A percentile compares a stretch with the other conserved stretches of the same genome.
Evolutionary conservation across 2,113 vertebrate genomes (phyloP).

Genomic region (Todiramphus saurophagus): DNA sequence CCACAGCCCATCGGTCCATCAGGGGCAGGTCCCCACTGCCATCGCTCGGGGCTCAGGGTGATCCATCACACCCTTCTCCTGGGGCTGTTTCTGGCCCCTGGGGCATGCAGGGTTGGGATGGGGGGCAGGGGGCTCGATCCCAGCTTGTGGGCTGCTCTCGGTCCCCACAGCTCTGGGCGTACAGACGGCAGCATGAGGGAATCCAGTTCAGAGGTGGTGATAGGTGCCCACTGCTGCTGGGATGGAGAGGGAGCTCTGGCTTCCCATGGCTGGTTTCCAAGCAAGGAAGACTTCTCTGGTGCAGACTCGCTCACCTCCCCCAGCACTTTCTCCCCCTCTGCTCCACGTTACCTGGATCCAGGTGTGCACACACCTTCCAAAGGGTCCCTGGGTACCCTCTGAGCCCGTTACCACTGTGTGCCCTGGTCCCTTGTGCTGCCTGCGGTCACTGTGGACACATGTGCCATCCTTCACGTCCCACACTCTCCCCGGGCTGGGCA

Average conservation of each 20-base stretch:
- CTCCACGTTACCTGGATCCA: background rate
- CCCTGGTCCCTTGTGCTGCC: rapidly evolving
- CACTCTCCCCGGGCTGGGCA: rapidly evolving
- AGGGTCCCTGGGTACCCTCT: background rate
- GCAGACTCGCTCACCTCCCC: background rate
- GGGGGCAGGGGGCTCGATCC: background rate
- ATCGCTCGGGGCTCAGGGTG: rapidly evolving
- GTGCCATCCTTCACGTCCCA: background rate
- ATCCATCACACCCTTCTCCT: background rate
- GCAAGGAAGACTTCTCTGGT: background rate
- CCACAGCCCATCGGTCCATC: rapidly evolving
- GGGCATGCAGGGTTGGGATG: background rate
- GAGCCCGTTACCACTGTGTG: rapidly evolving
- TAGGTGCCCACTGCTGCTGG: background rate
- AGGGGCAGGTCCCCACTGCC: background rate
- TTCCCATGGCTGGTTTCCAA: background rate
- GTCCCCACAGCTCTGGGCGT: background rate
- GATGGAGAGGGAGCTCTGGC: background rate
- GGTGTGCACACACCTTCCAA: background rate
- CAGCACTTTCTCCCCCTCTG: background rate
- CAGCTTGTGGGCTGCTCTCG: background rate
- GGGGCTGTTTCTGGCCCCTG: background rate
- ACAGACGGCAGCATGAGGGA: background rate
- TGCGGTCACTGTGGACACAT: background rate
- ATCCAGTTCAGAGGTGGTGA: background rate